Evolutionary conservation across 2,888 invertebrate species (phyloP), one percentile per base, ranked within the genome.

Genomic region (Acrobasis consociella): DNA sequence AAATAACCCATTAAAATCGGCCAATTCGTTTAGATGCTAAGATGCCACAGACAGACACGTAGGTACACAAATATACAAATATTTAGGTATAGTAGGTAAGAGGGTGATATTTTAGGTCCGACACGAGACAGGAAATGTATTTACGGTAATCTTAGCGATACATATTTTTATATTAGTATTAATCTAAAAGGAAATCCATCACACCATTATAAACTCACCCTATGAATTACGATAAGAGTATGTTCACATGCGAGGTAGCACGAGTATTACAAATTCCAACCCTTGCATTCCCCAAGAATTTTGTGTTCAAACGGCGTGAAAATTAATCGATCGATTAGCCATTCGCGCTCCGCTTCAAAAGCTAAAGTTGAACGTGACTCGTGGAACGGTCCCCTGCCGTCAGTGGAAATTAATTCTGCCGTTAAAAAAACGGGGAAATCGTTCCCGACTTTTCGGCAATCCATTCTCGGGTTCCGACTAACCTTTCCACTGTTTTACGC

Each of bases 241-340:
- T 51, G 15, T 39, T 60, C 59, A 59, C 39, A 39, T 42, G 17
- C 17, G 17, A 39, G 42, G n/a, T n/a, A 3, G 46, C 7, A 46
- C 13, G n/a, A 59, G 51, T 68, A 72, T 72, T 72, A 69, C 72
- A 73, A 74, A 77, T 74, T 77, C 73, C 72, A 75, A 73, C 75
- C 76, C 78, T 76, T 79, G 77, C 80, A 83, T 77, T 80, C 75
- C 72, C 60, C 55, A 9, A n/a, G 58, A 52, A 37, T 46, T 63
- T 61, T 74, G 77, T 81, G 87, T 81, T 82, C 83, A 85, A 87
- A 81, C 80, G 76, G 83, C 78, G 85, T 86, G 85, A 87, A 86
- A 89, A 90, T 86, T 88, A 89, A 87, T 87, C 87, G 84, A 86
- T 88, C 87, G 88, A 89, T 89, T 87, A 89, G 81, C 87, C 80